phyloP scores from a whole-genome alignment of 2,797 vertebrate genomes.

The Oreonectes daqikongensis region DNA sequence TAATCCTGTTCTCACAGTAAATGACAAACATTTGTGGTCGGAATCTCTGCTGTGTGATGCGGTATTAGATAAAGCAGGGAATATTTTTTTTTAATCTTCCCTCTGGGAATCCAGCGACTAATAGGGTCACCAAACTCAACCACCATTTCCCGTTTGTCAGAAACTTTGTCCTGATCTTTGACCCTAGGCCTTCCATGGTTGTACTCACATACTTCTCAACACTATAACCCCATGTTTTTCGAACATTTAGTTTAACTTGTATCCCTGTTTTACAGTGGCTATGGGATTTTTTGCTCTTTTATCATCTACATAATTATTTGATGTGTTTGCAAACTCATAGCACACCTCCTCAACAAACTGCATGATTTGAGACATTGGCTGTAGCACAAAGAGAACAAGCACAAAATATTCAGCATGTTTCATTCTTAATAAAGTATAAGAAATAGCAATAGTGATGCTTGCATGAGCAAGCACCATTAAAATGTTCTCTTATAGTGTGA shows the following conservation, averaged over 20 bases:
- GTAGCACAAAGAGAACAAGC: background rate
- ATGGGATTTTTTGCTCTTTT: background rate
- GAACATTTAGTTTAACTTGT: too few species aligned
- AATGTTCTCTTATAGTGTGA: background rate
- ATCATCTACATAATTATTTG: background rate
- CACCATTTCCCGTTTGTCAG: constrained; percentile 36
- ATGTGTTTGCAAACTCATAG: background rate
- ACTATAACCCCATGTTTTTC: constrained; percentile 25
- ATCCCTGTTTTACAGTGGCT: too few species aligned
- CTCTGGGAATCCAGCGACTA: constrained; percentile 2
- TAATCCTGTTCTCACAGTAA: constrained; percentile 40
- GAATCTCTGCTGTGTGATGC: constrained; percentile 8
- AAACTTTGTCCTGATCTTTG: constrained; percentile 43
- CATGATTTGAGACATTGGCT: background rate
- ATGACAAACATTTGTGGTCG: constrained; percentile 38
- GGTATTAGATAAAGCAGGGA: constrained; percentile 24
- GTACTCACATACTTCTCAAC: constrained; percentile 1
- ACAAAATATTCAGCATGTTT: background rate
- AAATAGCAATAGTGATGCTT: background rate
- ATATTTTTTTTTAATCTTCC: background rate
- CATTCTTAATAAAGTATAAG: background rate
- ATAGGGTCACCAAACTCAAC: constrained; percentile 7
- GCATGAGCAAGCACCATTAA: background rate
- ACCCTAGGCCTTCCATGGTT: constrained; percentile 17
- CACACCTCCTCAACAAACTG: background rate